Conservation (phyloP, 2,113 vertebrate genomes). For the Sinocyclocheilus rhinocerous region DNA sequence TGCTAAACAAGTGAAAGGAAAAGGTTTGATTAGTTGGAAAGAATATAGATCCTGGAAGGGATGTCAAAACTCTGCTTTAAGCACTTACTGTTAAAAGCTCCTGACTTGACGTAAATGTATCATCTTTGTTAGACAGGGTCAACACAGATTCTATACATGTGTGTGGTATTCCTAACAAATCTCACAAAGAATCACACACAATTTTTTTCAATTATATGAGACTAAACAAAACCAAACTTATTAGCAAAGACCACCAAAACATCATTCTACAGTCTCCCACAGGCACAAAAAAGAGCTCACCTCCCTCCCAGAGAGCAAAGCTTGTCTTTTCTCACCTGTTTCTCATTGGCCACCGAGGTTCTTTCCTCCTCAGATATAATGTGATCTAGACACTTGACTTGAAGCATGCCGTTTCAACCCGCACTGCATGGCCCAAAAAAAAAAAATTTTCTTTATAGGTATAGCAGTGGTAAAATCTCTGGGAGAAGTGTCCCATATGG, state of each 20-base stretch:
- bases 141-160: not conserved
- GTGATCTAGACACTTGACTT: conserved; percentile 9
- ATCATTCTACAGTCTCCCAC: not conserved
- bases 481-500: no score
- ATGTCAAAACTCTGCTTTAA: conserved; percentile 31
- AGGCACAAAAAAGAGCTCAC: not conserved
- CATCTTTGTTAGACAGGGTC: not conserved
- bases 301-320: conserved; percentile 3
- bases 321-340: conserved; percentile 31
- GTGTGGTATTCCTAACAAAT: not conserved
- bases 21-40: conserved; percentile 7
- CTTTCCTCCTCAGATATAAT: not conserved
- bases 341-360: conserved; percentile 2
- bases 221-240: not conserved
- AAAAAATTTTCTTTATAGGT: conserved; percentile 31
- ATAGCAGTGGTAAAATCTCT: conserved; percentile 19
- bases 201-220: not conserved
- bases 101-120: not conserved
- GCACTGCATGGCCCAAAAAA: not conserved
- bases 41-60: conserved; percentile 19
- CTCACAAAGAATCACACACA: not conserved
- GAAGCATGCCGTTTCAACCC: conserved; percentile 27
- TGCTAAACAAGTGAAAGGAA: not conserved
- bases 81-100: conserved; percentile 4
- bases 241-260: not conserved